Base-by-base conservation (phyloP, 2,113 vertebrate species). In the Lethenteron camtschaticum region DNA sequence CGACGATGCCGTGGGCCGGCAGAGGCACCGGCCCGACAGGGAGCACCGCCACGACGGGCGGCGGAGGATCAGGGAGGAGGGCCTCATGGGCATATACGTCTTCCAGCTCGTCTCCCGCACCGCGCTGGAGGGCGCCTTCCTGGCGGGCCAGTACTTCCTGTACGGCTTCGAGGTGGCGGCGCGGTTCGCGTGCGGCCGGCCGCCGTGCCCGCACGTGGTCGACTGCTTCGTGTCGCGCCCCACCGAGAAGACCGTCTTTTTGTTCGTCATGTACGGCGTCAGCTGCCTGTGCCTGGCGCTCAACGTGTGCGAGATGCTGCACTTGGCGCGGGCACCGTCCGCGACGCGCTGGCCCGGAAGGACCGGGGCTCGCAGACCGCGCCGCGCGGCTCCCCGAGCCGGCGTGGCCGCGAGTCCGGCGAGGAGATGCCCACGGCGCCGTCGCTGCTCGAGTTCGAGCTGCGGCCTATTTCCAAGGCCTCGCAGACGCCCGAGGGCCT, bases 161-260 rank as follows among this genome's bases (percentile, higher is more conserved):
- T 99, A 97, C 0, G 94, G 94, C n/a, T 97, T 99, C 70, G 83
- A 85, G 58, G 94, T 99, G 70, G 82, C 72, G 58, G 83, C 87
- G 0, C 77, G 81, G 12, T 99, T 89, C 0, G 83, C 90, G 72
- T 99, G 94, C 75, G 84, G 83, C 55, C 77, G 82, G 56, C 79
- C 81, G 16, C 94, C 94, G 1, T 99, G 94, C 77, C 94, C 91
- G 1, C 90, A 99, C 78, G 85, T 79, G 9, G 88, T 99, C 3
- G 92, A 99, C 74, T 99, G 94, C 76, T 99, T 95, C 71, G 87
- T 97, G 74, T 99, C 94, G 0, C 82, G 94, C 7, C 92, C 94
- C 0, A 97, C 92, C 0, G 92, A 97, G 77, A 99, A 99, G 78
- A 97, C 94, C 77, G 95, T 99, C 73, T 99, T 99, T 77, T 84